phyloP scores from a whole-genome alignment of 2,113 vertebrate species.

The Cathartes aura region DNA sequence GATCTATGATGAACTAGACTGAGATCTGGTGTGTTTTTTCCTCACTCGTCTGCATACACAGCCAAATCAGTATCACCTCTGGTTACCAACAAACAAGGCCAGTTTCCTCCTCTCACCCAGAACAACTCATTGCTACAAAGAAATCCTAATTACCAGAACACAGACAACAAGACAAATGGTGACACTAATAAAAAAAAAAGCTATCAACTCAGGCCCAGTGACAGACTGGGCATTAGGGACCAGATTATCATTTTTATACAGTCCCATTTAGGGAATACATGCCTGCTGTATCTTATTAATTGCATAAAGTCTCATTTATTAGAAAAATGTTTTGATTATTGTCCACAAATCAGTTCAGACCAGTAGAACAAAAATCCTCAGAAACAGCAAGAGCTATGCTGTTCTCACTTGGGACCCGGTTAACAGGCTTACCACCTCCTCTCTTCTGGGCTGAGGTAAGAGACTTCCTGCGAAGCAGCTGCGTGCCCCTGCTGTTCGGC shows the following conservation, averaged over 20 bases:
- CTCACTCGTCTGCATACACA: not conserved
- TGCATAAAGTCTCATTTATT: not conserved
- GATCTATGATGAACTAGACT: not conserved
- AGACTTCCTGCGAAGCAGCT: not conserved
- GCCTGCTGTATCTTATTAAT: not conserved
- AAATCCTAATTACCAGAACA: not conserved
- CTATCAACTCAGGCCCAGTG: not conserved
- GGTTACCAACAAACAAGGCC: not conserved
- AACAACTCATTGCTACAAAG: not conserved
- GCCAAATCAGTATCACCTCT: not conserved
- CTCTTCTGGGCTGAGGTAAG: not conserved
- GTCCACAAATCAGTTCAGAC: not conserved
- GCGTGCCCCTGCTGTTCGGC: rapidly evolving
- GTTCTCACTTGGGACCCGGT: not conserved
- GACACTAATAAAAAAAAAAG: not conserved
- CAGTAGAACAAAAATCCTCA: not conserved
- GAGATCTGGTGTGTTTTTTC: not conserved
- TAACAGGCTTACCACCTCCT: not conserved
- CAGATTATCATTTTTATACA: not conserved
- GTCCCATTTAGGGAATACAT: not conserved
- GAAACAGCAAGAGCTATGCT: not conserved
- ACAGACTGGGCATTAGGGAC: not conserved
- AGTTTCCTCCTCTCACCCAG: not conserved
- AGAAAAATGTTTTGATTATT: not conserved
- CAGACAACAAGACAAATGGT: not conserved